Percentiles rank a stretch among this genome's conserved stretches.
Evolutionary conservation across 2,113 vertebrate genomes (phyloP).

Genomic region (Pseudolaguvia tuberculata): DNA sequence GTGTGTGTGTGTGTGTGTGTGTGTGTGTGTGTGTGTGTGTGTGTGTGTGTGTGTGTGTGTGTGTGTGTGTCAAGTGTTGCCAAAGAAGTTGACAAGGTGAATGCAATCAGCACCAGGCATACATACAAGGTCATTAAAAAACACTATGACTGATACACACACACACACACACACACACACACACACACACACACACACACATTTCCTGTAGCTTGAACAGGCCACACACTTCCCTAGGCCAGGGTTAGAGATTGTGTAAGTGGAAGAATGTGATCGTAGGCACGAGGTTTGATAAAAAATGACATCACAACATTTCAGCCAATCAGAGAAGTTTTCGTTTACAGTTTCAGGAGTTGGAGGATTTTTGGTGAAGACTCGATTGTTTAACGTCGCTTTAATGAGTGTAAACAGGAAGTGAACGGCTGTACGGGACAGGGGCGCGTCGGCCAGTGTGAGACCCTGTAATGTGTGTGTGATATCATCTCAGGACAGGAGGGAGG

Average conservation of each 20-base stretch:
- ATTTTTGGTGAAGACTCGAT: background rate
- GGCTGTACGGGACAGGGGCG: no score
- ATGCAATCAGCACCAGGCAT: background rate
- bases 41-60: constrained; percentile 11
- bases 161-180: constrained; percentile 2
- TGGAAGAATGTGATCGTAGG: background rate
- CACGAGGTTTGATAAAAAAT: background rate
- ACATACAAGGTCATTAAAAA: constrained; percentile 16
- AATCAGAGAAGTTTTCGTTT: no score
- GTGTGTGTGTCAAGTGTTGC: constrained; percentile 19
- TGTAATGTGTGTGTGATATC: no score
- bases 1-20: constrained; percentile 26
- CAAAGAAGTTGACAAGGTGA: constrained; percentile 29
- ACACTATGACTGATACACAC: constrained; percentile 11
- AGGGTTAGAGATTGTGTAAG: background rate
- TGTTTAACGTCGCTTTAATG: background rate
- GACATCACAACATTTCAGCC: background rate
- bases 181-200: constrained; percentile 11
- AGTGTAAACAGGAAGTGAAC: background rate
- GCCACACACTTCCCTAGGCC: background rate
- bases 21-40: constrained; percentile 21
- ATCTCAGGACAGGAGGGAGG: no score
- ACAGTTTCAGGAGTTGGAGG: no score
- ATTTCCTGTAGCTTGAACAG: background rate
- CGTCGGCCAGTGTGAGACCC: no score